A percentile compares a stretch with the other conserved stretches of the same genome.
These are phyloP conservation scores for Numida meleagris DNA, from an alignment of 2,113 vertebrate genomes.

Conservation along the genomic window DNA sequence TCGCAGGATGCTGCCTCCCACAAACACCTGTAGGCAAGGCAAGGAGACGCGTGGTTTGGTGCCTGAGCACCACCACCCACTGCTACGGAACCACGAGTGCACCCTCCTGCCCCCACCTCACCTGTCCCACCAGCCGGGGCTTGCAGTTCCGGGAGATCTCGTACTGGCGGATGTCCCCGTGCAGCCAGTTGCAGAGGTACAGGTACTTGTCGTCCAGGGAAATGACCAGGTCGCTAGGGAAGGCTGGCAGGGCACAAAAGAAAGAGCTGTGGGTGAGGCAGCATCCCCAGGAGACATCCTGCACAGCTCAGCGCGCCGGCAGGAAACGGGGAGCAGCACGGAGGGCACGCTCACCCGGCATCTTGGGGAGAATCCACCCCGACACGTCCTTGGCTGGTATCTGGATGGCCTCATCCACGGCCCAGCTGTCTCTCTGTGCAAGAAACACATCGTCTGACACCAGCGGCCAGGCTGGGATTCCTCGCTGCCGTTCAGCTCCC, in stretches of 20 bases:
- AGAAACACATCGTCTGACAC: too few species aligned
- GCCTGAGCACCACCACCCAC: rapidly evolving
- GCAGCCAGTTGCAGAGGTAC: slow-evolving; percentile 93
- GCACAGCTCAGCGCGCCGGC: not conserved
- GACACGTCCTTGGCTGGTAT: not conserved
- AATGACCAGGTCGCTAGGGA: slow-evolving; percentile 89
- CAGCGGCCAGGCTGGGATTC: too few species aligned
- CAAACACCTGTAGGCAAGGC: slow-evolving; percentile 82
- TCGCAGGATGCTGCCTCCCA: slow-evolving; percentile 86
- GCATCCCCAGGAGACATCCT: rapidly evolving
- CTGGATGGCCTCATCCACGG: slow-evolving; percentile 7
- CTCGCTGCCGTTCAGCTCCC: too few species aligned
- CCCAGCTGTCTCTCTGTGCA: slow-evolving; percentile 4
- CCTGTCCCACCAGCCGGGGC: slow-evolving; percentile 88
- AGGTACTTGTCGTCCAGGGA: slow-evolving; percentile 90
- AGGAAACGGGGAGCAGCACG: not conserved
- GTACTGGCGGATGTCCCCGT: slow-evolving; percentile 94
- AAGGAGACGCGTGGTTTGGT: rapidly evolving
- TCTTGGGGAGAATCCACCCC: slow-evolving; percentile 9
- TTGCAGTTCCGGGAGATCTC: slow-evolving; percentile 83
- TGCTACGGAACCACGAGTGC: rapidly evolving
- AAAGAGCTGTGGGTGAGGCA: not conserved
- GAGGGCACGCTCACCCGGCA: not conserved
- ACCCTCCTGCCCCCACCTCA: slow-evolving; percentile 44
- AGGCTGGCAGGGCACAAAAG: slow-evolving; percentile 69